phyloP scores from a whole-genome alignment of 1,140 invertebrate species.

The Asbolus verrucosus region DNA sequence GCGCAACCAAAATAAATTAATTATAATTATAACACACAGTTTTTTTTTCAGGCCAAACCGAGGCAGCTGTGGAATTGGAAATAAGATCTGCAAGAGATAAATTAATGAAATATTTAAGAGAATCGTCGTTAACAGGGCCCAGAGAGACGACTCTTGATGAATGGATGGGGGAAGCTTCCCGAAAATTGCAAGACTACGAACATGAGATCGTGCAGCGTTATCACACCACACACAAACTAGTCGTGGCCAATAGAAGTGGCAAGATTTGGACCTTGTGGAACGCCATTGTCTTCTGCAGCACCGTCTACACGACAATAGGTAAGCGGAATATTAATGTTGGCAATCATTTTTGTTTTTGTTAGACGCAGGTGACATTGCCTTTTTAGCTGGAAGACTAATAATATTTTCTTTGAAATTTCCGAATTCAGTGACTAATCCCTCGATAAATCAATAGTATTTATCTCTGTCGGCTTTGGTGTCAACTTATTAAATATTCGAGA shows the following conservation, averaged over 20 bases:
- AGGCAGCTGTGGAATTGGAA: slow-evolving; percentile 67
- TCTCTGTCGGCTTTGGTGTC: neutral
- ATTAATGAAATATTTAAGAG: slow-evolving; percentile 59
- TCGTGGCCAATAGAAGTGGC: slow-evolving; percentile 52
- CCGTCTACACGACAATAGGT: slow-evolving; percentile 95
- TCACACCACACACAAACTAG: slow-evolving; percentile 63
- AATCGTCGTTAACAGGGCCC: slow-evolving; percentile 52
- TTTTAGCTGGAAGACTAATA: too few species aligned
- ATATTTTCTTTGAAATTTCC: neutral
- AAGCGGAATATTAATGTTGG: slow-evolving; percentile 59
- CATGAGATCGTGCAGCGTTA: slow-evolving; percentile 64
- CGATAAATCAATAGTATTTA: slow-evolving; percentile 11
- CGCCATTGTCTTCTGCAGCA: slow-evolving; percentile 90
- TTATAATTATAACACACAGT: neutral
- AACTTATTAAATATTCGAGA: neutral
- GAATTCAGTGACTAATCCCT: neutral
- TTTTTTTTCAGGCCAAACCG: slow-evolving; percentile 65
- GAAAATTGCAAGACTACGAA: slow-evolving; percentile 70
- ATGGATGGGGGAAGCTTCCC: slow-evolving; percentile 66
- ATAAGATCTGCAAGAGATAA: slow-evolving; percentile 66
- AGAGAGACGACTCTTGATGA: slow-evolving; percentile 59
- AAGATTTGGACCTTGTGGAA: slow-evolving; percentile 89
- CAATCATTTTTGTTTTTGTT: too few species aligned
- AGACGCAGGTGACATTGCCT: too few species aligned
- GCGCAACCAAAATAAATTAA: neutral